phyloP scores from a whole-genome alignment of 2,888 invertebrate genomes.

The Scaptomyza polygonia region DNA sequence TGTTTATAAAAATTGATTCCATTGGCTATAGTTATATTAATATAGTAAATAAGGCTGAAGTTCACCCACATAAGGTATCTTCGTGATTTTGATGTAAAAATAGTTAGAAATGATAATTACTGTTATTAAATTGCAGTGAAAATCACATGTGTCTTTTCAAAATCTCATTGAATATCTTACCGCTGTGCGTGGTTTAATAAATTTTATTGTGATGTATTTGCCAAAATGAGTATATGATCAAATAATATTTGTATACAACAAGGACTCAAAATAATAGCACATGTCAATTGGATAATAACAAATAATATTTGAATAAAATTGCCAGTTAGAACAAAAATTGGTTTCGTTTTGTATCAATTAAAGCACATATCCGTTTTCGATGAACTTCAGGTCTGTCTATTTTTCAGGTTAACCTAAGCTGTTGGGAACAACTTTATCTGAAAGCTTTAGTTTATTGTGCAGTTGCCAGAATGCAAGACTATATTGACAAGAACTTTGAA shows the following conservation, averaged over 20 bases:
- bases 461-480: slow-evolving; percentile 8
- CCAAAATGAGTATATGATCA: too few species aligned
- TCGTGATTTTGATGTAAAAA: not conserved
- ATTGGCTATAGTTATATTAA: slow-evolving; percentile 28
- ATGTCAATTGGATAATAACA: too few species aligned
- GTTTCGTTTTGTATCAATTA: not conserved
- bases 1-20: slow-evolving; percentile 9
- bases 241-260: too few species aligned
- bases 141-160: too few species aligned
- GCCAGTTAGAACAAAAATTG: too few species aligned
- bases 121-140: too few species aligned
- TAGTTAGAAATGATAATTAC: slow-evolving; percentile 6
- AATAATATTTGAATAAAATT: not conserved
- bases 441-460: slow-evolving; percentile 23
- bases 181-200: too few species aligned
- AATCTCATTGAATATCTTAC: too few species aligned
- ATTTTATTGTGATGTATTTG: too few species aligned
- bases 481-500: slow-evolving; percentile 66
- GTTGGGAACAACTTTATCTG: slow-evolving; percentile 22
- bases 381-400: slow-evolving; percentile 13
- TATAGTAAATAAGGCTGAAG: slow-evolving; percentile 20
- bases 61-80: not conserved
- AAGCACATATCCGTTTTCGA: not conserved
- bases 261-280: too few species aligned
- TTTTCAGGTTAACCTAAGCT: slow-evolving; percentile 13